Evolutionary conservation across 64 coral and sea anemone genomes (phyloP), one percentile per base, ranked within the genome.

Genomic region (Trachythela sp.): DNA sequence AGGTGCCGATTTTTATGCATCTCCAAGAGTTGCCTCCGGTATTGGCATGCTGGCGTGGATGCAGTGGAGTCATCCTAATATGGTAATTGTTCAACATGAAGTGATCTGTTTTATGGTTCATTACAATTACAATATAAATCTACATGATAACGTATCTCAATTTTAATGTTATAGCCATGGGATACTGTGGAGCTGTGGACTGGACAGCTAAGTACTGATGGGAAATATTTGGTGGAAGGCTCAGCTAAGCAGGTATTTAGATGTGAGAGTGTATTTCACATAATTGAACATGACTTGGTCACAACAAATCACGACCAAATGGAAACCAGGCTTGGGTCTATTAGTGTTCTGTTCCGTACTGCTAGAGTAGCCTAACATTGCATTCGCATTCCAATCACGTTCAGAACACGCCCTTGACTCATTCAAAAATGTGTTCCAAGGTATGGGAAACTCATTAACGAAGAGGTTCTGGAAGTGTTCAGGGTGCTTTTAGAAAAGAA

Each of bases 31-130:
- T 68, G 94, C 95, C 34, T 83, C 86, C 35, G 34, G 20, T 6
- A 45, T 45, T 36, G 95, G 95, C 3, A 86, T 77, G 22, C 76
- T 97, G 89, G 86, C 89, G 13, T 97, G 93, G 93, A 68, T 97
- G 7, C 91, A 97, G 37, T 97, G 95, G 95, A 83, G 89, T 36
- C 95, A 97, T 83, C 95, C 95, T 13, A 94, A 97, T 29, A 97
- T 97, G 95, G 95, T 97, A 90, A 52, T 43, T 24, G 30, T 9
- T 20, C 26, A 80, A 80, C 37, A 80, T 80, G 13, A 11, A 34
- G 56, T 5, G 30, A 35, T 36, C 20, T 80, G 75, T 37, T 80
- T 37, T 17, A 80, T 80, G 37, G 59, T 68, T 45, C 59, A 68
- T 6, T 6, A 68, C 30, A 68, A 68, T 22, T 37, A 35, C 35